Evolutionary conservation across 2,888 invertebrate species (phyloP).

Genomic region (Drosophila sordidula): DNA sequence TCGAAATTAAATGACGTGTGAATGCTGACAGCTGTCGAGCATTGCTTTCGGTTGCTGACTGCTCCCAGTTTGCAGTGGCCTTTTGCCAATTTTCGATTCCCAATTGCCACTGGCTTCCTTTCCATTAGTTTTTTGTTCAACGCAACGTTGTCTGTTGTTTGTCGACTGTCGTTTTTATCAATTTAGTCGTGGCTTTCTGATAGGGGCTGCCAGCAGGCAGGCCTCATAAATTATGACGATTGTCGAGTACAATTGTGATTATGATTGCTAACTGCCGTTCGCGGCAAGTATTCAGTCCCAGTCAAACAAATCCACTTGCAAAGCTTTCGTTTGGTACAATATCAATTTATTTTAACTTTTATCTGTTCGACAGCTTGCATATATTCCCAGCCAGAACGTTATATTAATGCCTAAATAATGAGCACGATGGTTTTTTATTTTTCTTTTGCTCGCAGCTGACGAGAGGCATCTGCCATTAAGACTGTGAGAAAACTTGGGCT

Average conservation of each 20-base stretch:
- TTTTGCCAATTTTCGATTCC: slow-evolving; percentile 47
- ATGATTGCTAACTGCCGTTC: slow-evolving; percentile 60
- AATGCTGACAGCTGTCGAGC: slow-evolving; percentile 82
- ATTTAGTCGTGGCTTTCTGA: slow-evolving; percentile 57
- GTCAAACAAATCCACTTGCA: slow-evolving; percentile 16
- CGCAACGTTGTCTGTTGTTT: slow-evolving; percentile 42
- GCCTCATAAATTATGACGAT: slow-evolving; percentile 71
- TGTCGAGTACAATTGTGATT: slow-evolving; percentile 53
- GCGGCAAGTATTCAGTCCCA: slow-evolving; percentile 29
- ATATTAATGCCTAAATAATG: slow-evolving; percentile 62
- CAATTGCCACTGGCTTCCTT: slow-evolving; percentile 60
- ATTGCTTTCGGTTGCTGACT: slow-evolving; percentile 60
- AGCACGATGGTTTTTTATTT: slow-evolving; percentile 23
- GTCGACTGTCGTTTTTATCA: slow-evolving; percentile 68
- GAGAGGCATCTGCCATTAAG: slow-evolving; percentile 43
- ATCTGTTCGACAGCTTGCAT: slow-evolving; percentile 14
- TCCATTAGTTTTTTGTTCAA: slow-evolving; percentile 46
- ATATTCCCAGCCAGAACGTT: slow-evolving; percentile 52
- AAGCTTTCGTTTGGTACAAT: slow-evolving; percentile 2
- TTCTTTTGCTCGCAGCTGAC: slow-evolving; percentile 41
- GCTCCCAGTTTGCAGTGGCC: slow-evolving; percentile 28
- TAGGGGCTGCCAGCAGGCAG: slow-evolving; percentile 43
- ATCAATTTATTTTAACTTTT: background rate
- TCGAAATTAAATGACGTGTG: slow-evolving; percentile 85
- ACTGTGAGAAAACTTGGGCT: slow-evolving; percentile 62